A percentile compares a stretch with the other conserved stretches of the same genome.
These are phyloP conservation scores for Zoanthus sociatus DNA, from an alignment of 92 coral and sea anemone species.

Conservation along the genomic window DNA sequence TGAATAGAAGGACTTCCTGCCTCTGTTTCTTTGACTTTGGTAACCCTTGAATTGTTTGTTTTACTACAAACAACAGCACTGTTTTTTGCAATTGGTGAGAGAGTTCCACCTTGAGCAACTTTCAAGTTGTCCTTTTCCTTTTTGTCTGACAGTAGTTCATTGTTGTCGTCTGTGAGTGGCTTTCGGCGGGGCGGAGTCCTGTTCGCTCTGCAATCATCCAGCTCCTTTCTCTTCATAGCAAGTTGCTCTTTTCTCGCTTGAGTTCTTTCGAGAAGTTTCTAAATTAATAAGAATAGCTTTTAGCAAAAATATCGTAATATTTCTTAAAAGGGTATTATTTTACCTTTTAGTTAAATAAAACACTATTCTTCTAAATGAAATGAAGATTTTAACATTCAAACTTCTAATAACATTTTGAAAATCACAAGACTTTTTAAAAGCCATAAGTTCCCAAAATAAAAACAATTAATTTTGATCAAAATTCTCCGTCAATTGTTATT, in stretches of 20 bases:
- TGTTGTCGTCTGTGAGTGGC: constrained; percentile 82
- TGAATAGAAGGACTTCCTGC: constrained; percentile 82
- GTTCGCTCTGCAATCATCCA: constrained; percentile 85
- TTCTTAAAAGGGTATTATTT: not conserved
- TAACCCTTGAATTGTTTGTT: constrained; percentile 31
- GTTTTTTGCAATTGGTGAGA: constrained; percentile 64
- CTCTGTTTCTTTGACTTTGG: constrained; percentile 54
- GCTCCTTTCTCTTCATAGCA: constrained; percentile 83
- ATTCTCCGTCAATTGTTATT: not conserved
- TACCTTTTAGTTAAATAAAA: not conserved
- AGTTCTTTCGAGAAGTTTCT: constrained; percentile 94
- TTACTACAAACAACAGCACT: constrained; percentile 51
- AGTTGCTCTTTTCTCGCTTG: constrained; percentile 95
- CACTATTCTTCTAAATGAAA: not conserved
- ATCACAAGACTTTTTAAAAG: not conserved
- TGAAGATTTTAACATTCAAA: not conserved
- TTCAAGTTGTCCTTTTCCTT: not conserved
- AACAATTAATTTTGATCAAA: not conserved
- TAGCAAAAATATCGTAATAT: not conserved
- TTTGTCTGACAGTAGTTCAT: constrained; percentile 45
- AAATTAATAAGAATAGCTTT: not conserved
- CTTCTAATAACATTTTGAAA: not conserved
- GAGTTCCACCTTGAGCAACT: not conserved
- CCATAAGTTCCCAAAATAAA: constrained; percentile 8
- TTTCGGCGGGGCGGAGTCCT: constrained; percentile 80